These are phyloP conservation scores for Labeo catla DNA, from an alignment of 2,113 vertebrate genomes.

Conservation along the genomic window DNA sequence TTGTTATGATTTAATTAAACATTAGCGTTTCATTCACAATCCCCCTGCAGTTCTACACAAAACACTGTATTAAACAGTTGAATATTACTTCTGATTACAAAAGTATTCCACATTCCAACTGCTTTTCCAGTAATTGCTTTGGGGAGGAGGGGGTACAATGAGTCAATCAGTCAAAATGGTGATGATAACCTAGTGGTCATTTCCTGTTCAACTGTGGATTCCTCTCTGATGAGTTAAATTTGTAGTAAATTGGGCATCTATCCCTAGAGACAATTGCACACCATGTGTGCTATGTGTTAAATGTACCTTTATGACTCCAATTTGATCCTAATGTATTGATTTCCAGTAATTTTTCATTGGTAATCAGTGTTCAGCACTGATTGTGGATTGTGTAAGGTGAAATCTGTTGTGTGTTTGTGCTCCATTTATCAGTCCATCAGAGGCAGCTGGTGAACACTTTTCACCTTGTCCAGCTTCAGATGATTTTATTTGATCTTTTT, in stretches of 20 bases:
- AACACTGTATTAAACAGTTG: neutral
- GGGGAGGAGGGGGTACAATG: neutral
- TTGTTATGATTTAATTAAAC: neutral
- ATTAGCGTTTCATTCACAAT: neutral
- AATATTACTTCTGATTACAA: neutral
- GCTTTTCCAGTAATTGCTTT: neutral
- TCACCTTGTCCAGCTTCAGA: neutral
- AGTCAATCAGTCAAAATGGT: slow-evolving; percentile 17
- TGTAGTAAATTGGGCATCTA: slow-evolving; percentile 40
- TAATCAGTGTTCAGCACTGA: neutral
- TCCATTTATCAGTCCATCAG: slow-evolving; percentile 11
- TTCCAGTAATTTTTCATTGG: neutral
- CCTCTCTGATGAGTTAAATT: slow-evolving; percentile 48
- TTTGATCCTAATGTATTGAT: slow-evolving; percentile 42
- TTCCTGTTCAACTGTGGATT: slow-evolving; percentile 54
- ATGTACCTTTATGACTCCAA: slow-evolving; percentile 10
- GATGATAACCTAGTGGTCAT: slow-evolving; percentile 53
- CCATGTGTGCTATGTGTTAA: slow-evolving; percentile 16
- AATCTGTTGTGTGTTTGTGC: neutral
- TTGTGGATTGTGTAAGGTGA: neutral
- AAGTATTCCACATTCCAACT: neutral
- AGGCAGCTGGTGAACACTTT: neutral
- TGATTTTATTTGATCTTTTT: neutral
- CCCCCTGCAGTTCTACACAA: neutral
- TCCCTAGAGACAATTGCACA: slow-evolving; percentile 34